Evolutionary conservation across 2,797 vertebrate genomes (phyloP).

Genomic region (Apogon talboti): DNA sequence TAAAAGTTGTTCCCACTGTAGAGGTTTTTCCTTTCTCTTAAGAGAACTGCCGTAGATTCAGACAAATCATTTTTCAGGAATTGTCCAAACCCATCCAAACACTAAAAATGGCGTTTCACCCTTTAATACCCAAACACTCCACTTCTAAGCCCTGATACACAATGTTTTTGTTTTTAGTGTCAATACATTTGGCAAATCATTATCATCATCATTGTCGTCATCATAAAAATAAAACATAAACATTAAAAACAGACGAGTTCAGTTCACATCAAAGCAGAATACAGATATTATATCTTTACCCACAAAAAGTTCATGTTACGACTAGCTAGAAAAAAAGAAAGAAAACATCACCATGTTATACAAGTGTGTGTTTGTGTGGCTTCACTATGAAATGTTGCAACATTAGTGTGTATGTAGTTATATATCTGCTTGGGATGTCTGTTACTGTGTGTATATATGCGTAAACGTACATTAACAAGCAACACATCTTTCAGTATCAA

Average conservation of each 20-base stretch:
- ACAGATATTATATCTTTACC: conserved; percentile 77
- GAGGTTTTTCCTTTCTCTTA: not conserved
- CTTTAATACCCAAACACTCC: conserved; percentile 56
- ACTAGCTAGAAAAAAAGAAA: conserved; percentile 73
- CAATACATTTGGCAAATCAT: conserved; percentile 76
- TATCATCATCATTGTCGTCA: conserved; percentile 57
- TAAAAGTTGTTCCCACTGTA: conserved; percentile 19
- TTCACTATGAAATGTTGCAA: conserved; percentile 31
- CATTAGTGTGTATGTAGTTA: conserved; percentile 27
- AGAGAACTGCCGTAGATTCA: conserved; percentile 39
- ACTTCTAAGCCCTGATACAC: conserved; percentile 59
- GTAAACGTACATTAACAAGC: conserved; percentile 83
- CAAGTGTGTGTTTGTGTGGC: conserved; percentile 28
- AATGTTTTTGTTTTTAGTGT: conserved; percentile 55
- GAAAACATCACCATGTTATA: conserved; percentile 76
- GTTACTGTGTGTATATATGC: conserved; percentile 33
- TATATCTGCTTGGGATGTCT: conserved; percentile 28
- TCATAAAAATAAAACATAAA: conserved; percentile 73
- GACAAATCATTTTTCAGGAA: conserved; percentile 1
- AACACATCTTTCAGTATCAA: conserved; percentile 86
- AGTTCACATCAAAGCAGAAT: conserved; percentile 81
- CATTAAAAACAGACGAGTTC: conserved; percentile 78
- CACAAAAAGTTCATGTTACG: conserved; percentile 74
- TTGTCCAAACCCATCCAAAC: conserved; percentile 11
- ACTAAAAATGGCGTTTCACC: conserved; percentile 34